Evolutionary conservation across 2,113 vertebrate species (phyloP).

Genomic region (Lagopus leucura): DNA sequence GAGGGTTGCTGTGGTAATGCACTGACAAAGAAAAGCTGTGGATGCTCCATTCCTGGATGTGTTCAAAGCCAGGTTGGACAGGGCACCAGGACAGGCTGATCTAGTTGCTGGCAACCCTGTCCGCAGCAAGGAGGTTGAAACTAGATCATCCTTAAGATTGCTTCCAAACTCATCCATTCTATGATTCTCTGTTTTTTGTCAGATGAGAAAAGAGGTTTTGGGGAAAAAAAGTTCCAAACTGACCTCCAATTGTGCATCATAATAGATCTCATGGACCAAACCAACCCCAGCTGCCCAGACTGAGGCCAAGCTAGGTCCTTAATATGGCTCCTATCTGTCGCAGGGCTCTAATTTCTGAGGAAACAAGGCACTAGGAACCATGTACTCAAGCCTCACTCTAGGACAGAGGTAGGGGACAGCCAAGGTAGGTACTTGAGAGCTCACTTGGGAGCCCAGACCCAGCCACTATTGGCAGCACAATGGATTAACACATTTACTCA

Average conservation of each 20-base stretch:
- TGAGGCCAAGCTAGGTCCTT: constrained; percentile 28
- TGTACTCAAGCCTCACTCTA: background rate
- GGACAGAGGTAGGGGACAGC: background rate
- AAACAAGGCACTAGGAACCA: constrained; percentile 3
- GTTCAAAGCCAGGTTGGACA: background rate
- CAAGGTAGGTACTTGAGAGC: constrained; percentile 27
- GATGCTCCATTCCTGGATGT: background rate
- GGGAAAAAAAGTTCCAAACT: background rate
- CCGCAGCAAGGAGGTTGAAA: background rate
- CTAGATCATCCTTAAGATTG: background rate
- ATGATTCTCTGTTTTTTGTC: background rate
- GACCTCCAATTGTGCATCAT: background rate
- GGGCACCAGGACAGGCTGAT: background rate
- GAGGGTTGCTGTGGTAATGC: too few species aligned
- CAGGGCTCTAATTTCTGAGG: constrained; percentile 14
- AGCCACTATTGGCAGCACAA: background rate
- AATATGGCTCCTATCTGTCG: constrained; percentile 52
- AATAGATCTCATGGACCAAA: background rate
- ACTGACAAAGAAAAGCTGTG: background rate
- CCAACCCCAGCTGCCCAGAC: background rate
- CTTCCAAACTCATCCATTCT: background rate
- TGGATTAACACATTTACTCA: constrained; percentile 56
- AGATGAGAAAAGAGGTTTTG: background rate
- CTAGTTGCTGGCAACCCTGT: background rate
- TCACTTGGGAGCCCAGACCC: constrained; percentile 3